Base-by-base conservation (phyloP, 2,797 vertebrate species). In the Gallirallus australis region DNA sequence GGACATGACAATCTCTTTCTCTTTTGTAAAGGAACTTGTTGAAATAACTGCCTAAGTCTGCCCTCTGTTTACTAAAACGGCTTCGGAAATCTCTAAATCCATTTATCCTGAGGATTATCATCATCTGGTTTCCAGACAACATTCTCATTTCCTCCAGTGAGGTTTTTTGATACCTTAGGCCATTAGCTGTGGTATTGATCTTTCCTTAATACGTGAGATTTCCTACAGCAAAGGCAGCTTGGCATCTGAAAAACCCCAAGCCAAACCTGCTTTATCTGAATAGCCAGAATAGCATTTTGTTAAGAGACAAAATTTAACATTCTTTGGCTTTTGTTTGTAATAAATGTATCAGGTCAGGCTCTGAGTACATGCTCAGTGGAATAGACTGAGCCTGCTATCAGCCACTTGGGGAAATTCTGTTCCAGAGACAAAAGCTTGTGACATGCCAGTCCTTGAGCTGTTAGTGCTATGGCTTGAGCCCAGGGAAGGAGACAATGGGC, bases 101-200 rank as follows among this genome's bases (percentile, higher is more conserved):
- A 97, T 97, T 97, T 95, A 97, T 97, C 96, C 94, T 85, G 63
- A 89, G 95, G 96, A 96, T 97, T 94, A 97, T 96, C 94, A 91
- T 94, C 96, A 95, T 97, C 96, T 96, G 93, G 96, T 97, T 97
- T 97, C 93, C 94, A 97, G 97, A 96, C 96, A 97, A 97, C 93
- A 92, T 97, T 97, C 97, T 97, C 93, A 96, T 97, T 97, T 97
- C 96, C 96, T 96, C 94, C 84, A 91, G 82, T 91, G 94, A 93
- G 92, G 88, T 72, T 96, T 97, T 96, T 71, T 96, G 86, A 97
- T 97, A 97, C 95, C 96, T 94, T 93, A 95, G 96, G 96, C 96
- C 91, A 97, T 97, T 98, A 97, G 84, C 95, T 94, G 92, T 70
- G 66, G 87, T 97, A 97, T 97, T 97, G 97, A 97, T 98, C 96